Evolutionary conservation across 2,888 invertebrate species (phyloP).

Genomic region (Cephus spinipes): DNA sequence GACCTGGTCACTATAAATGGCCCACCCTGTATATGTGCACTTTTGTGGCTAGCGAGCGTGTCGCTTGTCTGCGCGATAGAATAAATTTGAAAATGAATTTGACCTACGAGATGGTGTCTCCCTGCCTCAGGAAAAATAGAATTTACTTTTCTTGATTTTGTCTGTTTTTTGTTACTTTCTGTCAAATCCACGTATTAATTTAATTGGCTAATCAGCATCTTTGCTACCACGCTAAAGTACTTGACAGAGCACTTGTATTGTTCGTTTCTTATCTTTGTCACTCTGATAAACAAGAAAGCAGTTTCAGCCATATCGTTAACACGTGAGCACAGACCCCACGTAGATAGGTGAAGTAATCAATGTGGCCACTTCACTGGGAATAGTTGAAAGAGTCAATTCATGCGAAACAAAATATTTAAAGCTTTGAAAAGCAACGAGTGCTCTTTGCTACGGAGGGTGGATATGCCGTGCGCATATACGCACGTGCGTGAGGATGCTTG

Average conservation of each 20-base stretch:
- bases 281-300: background rate
- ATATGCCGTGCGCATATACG: too few relatives aligned
- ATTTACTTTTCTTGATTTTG: background rate
- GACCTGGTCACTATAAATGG: too few relatives aligned
- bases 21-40: too few relatives aligned
- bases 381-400: background rate
- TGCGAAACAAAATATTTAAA: background rate
- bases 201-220: background rate
- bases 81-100: too few relatives aligned
- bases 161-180: background rate
- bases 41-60: too few relatives aligned
- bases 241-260: background rate
- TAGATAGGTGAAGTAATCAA: background rate
- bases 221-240: background rate
- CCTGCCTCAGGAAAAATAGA: too few relatives aligned
- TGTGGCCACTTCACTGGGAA: background rate
- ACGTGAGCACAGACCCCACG: background rate
- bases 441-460: too few relatives aligned
- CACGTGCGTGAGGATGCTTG: background rate
- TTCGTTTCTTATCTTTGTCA: background rate
- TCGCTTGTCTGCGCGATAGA: too few relatives aligned
- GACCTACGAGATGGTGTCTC: too few relatives aligned
- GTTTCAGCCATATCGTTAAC: background rate
- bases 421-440: too few relatives aligned
- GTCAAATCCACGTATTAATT: background rate